A percentile compares a stretch with the other conserved stretches of the same genome.
Conservation (phyloP, 2,888 invertebrate species). For the Nemotelus pantherinus region DNA sequence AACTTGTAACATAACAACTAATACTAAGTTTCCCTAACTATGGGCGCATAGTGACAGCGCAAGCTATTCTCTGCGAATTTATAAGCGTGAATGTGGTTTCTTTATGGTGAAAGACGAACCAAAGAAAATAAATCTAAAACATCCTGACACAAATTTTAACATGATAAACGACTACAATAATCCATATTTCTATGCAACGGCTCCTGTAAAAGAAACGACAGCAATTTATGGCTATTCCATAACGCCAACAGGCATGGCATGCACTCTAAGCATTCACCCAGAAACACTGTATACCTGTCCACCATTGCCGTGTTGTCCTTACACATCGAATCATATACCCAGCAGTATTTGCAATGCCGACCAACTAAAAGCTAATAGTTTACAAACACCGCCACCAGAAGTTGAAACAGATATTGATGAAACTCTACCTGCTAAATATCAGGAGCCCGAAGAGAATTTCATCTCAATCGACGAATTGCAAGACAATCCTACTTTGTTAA, state of each 20-base stretch:
- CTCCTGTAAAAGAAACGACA: not conserved
- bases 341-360: not conserved
- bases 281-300: slow-evolving; percentile 1
- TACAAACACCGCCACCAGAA: not conserved
- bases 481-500: slow-evolving; percentile 58
- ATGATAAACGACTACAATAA: slow-evolving; percentile 35
- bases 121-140: no score
- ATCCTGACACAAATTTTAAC: not conserved
- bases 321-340: not conserved
- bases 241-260: not conserved
- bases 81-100: no score
- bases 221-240: slow-evolving; percentile 3
- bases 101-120: no score
- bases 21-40: no score
- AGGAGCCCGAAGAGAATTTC: slow-evolving; percentile 62
- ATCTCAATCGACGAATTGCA: slow-evolving; percentile 63
- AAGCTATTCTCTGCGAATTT: no score
- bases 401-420: slow-evolving; percentile 16
- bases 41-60: no score
- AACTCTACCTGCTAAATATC: slow-evolving; percentile 43
- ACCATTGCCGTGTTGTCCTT: not conserved
- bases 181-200: slow-evolving; percentile 14
- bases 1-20: no score
- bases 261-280: not conserved
- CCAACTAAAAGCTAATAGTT: not conserved